Conservation (phyloP, 2,888 invertebrate genomes). For the Carabus problematicus region DNA sequence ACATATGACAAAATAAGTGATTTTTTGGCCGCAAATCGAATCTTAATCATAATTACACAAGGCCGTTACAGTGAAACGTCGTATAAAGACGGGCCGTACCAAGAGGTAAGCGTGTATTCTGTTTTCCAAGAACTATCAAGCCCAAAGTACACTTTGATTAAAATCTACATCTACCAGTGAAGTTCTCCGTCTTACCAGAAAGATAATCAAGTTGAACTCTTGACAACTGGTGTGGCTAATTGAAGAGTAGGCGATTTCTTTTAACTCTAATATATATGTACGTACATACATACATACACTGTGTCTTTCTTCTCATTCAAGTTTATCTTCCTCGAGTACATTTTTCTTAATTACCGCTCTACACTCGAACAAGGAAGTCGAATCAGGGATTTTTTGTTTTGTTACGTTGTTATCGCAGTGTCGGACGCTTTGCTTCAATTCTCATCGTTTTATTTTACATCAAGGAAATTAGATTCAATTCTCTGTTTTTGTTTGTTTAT, state of each 20-base stretch:
- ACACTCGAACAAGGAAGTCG: slow-evolving; percentile 33
- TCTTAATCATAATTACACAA: too few species aligned
- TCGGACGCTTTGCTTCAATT: slow-evolving; percentile 39
- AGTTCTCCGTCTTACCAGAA: too few species aligned
- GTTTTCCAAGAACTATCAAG: too few species aligned
- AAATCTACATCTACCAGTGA: too few species aligned
- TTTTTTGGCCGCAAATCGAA: too few species aligned
- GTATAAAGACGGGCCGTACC: too few species aligned
- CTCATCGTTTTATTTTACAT: slow-evolving; percentile 28
- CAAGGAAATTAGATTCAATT: slow-evolving; percentile 12
- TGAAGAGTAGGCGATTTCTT: slow-evolving; percentile 39
- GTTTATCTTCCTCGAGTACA: slow-evolving; percentile 29
- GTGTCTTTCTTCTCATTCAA: slow-evolving; percentile 24
- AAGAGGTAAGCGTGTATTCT: too few species aligned
- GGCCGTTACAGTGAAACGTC: too few species aligned
- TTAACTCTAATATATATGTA: neutral
- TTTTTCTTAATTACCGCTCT: slow-evolving; percentile 38
- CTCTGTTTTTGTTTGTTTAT: slow-evolving; percentile 7
- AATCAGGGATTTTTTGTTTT: slow-evolving; percentile 32
- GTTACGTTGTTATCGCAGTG: slow-evolving; percentile 18
- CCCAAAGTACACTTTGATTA: too few species aligned
- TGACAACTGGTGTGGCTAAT: slow-evolving; percentile 11
- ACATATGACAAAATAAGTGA: too few species aligned
- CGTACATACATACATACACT: too few species aligned
- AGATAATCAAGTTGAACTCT: too few species aligned